Evolutionary conservation across 2,888 invertebrate species (phyloP), one percentile per base, ranked within the genome.

Genomic region (Coenonympha arcania): DNA sequence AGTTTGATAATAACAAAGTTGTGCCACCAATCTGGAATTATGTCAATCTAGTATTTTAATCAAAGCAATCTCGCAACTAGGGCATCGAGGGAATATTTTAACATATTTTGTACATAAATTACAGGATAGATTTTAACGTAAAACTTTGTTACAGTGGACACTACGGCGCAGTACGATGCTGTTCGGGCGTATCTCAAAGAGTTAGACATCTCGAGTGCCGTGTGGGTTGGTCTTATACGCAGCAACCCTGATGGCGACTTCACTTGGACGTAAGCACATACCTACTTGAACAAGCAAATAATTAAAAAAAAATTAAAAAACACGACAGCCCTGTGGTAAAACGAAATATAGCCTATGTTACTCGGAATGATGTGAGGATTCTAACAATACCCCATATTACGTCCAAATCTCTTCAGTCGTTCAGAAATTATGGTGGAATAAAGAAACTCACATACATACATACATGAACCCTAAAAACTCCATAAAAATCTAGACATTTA

Each of bases 201-300:
- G 72, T 75, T 93, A 77, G 93, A 93, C 71, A 92, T 93, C 54
- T 88, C 90, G 33, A 92, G 90, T 69, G 90, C 91, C 46, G 92
- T 93, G 54, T 93, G 93, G 93, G 92, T 93, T 63, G 93, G 93
- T 52, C 87, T 93, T 58, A 92, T 92, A 65, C 90, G 91, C 63
- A 89, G 90, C 64, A 89, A 89, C 64, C 90, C 90, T 49, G 90
- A 90, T 61, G 89, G 90, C 49, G 90, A 90, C 57, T 93, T 93
- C 69, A 89, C 90, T 63, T 93, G 93, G 93, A 92, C 92, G 93
- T 93, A 84, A 89, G 92, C n/a, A n/a, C n/a, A n/a, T n/a, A n/a
- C n/a, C n/a, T n/a, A n/a, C n/a, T n/a, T n/a, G n/a, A n/a, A n/a
- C n/a, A n/a, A n/a, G n/a, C n/a, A n/a, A n/a, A n/a, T n/a, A n/a